A percentile compares a stretch with the other conserved stretches of the same genome.
Evolutionary conservation across 2,797 vertebrate genomes (phyloP).

Genomic region (Emys orbicularis): DNA sequence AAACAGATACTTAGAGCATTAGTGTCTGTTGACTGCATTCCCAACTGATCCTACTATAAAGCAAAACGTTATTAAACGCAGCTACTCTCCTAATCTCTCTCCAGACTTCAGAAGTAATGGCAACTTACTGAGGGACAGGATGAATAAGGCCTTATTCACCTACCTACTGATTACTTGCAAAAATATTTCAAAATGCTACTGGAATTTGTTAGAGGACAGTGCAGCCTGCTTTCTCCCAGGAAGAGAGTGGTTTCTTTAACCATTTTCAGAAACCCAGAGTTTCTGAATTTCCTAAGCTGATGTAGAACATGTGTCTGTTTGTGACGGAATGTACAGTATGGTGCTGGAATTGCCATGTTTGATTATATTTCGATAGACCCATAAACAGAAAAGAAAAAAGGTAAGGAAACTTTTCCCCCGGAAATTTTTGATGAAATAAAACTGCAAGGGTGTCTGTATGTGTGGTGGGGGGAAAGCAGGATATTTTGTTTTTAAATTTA

Average conservation of each 20-base stretch:
- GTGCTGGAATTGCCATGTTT: conserved; percentile 59
- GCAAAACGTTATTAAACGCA: not conserved
- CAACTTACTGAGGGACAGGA: not conserved
- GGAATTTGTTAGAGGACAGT: not conserved
- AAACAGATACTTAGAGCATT: not conserved
- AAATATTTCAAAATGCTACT: conserved; percentile 12
- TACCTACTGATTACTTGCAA: conserved; percentile 6
- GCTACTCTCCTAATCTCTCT: not conserved
- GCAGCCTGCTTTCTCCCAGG: conserved; percentile 32
- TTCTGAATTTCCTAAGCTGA: conserved; percentile 56
- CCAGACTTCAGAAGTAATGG: not conserved
- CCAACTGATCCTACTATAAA: not conserved
- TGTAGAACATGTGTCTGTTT: conserved; percentile 72
- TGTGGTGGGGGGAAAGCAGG: too few relatives aligned
- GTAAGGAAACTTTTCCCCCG: not conserved
- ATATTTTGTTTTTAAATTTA: not conserved
- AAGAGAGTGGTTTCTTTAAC: conserved; percentile 66
- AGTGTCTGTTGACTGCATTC: not conserved
- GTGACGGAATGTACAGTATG: conserved; percentile 54
- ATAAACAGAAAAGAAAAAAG: not conserved
- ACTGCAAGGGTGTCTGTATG: not conserved
- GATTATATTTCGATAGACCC: conserved; percentile 9
- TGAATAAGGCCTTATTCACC: not conserved
- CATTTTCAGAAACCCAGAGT: conserved; percentile 33
- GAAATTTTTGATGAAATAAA: not conserved